A percentile compares a stretch with the other conserved stretches of the same genome.
phyloP scores from a whole-genome alignment of 2,888 invertebrate species.

The Conistra vaccinii region DNA sequence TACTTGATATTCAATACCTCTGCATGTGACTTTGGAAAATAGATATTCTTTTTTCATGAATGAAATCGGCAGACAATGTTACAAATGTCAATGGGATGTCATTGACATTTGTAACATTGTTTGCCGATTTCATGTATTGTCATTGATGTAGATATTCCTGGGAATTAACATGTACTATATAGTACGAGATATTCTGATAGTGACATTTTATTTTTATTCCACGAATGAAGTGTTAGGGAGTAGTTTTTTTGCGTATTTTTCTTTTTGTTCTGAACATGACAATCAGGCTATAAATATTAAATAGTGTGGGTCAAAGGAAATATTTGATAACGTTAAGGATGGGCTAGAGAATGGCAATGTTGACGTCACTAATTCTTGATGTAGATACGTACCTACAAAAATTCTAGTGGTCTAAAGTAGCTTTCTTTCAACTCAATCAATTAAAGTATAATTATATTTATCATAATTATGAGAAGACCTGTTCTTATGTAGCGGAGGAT shows the following conservation, averaged over 20 bases:
- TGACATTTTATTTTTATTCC: background rate
- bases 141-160: background rate
- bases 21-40: constrained; percentile 27
- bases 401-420: background rate
- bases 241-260: background rate
- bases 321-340: background rate
- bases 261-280: background rate
- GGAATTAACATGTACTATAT: background rate
- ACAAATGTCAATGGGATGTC: background rate
- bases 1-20: background rate
- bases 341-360: background rate
- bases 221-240: background rate
- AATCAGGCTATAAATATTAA: background rate
- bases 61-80: background rate
- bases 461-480: background rate
- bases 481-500: background rate
- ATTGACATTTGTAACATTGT: too few species aligned
- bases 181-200: background rate
- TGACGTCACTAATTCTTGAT: background rate
- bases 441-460: background rate
- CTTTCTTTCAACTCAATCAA: background rate
- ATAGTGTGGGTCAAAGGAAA: background rate
- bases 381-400: background rate
- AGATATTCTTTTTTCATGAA: constrained; percentile 9
- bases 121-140: background rate